Base-by-base conservation (phyloP, 2,888 invertebrate genomes). In the Encarsia formosa region DNA sequence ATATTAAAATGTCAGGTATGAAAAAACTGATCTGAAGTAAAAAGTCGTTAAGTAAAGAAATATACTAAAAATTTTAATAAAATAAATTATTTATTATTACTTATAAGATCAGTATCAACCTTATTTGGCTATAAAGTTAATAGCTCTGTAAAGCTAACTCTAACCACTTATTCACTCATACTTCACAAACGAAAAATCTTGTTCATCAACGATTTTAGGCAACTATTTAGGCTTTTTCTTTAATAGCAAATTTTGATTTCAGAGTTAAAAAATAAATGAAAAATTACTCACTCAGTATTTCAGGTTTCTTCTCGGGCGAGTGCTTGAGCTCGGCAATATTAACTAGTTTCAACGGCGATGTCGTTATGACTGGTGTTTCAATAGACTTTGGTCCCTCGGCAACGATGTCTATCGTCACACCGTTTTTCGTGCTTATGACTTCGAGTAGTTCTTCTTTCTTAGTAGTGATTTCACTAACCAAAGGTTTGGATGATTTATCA, bases 331-430 rank as follows among this genome's bases (percentile, higher is more conserved):
- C 69, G 1, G 61, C 54, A 16, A 65, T 61, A 24, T 68, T 68
- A 1, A 65, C 61, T 11, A 71, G 53, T 49, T 72, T 72, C 3
- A 68, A 43, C 0, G 72, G 73, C 3, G 72, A 69, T 8, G 66
- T 65, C 6, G 67, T 71, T 45, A 73, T 73, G 5, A 73, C 73
- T 3, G 72, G 67, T 1, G 70, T 73, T 54, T 69, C 71, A 20
- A 72, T 69, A 2, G 71, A 63, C 49, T 69, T 54, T 2, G 44
- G 16, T n/a, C 19, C 48, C 2, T 13, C 9, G 5, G 2, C 2
- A 13, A 31, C 15, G 3, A n/a, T 8, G 3, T 57, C 54, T 22
- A 44, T 34, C 6, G 48, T 38, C 5, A 38, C 37, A 3, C 56
- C 56, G 22, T 54, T 54, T 16, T 54, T 57, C n/a, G 51, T 11